Conservation (phyloP, 2,797 vertebrate species). For the Peromyscus melanophrys region DNA sequence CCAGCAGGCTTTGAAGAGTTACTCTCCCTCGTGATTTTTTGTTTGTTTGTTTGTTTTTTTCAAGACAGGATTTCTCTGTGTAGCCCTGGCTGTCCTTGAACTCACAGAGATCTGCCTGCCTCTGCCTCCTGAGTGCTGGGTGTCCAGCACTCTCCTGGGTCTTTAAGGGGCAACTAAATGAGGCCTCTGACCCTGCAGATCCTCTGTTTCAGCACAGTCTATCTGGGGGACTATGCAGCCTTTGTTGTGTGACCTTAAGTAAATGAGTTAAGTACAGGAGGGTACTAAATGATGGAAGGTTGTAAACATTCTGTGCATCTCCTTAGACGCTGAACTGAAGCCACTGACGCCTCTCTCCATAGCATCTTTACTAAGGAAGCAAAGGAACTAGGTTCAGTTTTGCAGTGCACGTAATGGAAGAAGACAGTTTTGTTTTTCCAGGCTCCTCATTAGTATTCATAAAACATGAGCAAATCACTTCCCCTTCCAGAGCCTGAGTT, state of each 20-base stretch:
- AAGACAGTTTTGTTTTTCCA: constrained; percentile 49
- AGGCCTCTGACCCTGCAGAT: neutral
- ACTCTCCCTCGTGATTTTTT: neutral
- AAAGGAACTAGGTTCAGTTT: constrained; percentile 20
- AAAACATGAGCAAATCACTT: constrained; percentile 34
- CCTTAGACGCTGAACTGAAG: neutral
- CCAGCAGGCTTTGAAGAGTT: neutral
- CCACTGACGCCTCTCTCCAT: neutral
- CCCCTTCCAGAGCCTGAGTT: neutral
- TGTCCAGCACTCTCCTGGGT: neutral
- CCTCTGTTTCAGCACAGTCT: neutral
- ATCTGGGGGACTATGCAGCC: neutral
- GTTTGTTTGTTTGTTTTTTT: neutral
- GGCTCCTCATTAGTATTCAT: neutral
- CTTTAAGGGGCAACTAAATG: constrained; percentile 29
- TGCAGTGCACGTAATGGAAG: constrained; percentile 18
- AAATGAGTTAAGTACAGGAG: constrained; percentile 22
- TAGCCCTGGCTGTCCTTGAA: neutral
- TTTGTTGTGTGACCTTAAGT: neutral
- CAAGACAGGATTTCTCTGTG: neutral
- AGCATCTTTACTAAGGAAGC: constrained; percentile 39
- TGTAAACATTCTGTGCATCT: neutral
- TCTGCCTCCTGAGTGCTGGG: neutral
- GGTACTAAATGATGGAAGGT: neutral
- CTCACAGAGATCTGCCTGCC: neutral